Evolutionary conservation across 2,888 invertebrate genomes (phyloP).

Genomic region (Orgyia antiqua): DNA sequence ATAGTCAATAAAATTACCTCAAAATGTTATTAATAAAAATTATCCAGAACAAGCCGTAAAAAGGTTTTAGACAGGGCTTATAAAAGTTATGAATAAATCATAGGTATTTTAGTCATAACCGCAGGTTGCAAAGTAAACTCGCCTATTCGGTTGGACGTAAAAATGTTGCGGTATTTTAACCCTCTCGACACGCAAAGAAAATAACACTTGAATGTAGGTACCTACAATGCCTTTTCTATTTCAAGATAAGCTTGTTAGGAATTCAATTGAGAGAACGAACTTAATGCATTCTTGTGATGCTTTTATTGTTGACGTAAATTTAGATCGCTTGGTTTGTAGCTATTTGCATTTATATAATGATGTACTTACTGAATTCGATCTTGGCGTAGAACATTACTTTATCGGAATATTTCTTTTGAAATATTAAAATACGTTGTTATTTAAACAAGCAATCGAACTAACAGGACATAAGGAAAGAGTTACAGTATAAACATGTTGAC

Average conservation of each 20-base stretch:
- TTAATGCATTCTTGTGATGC: conserved; percentile 8
- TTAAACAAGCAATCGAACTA: no score
- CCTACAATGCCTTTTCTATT: conserved; percentile 22
- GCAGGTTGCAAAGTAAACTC: conserved; percentile 23
- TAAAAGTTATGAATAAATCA: conserved; percentile 31
- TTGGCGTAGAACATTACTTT: no score
- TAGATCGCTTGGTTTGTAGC: no score
- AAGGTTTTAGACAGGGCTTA: conserved; percentile 23
- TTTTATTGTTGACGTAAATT: conserved; percentile 1
- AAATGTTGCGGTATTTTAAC: conserved; percentile 26
- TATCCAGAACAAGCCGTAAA: conserved; percentile 15
- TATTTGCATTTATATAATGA: no score
- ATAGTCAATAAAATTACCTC: conserved; percentile 6
- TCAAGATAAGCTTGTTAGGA: conserved; percentile 18
- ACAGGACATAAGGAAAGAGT: no score
- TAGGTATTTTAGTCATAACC: conserved; percentile 23
- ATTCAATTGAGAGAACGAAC: conserved; percentile 19
- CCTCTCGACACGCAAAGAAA: conserved; percentile 27
- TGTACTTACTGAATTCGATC: no score
- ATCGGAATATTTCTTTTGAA: no score
- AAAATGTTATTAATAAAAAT: conserved; percentile 15
- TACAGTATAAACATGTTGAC: no score
- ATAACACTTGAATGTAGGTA: conserved; percentile 19
- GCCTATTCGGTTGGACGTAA: conserved; percentile 27
- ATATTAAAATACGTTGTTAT: no score